Evolutionary conservation across 1,140 invertebrate species (phyloP).

Genomic region (Drosophila obscura): DNA sequence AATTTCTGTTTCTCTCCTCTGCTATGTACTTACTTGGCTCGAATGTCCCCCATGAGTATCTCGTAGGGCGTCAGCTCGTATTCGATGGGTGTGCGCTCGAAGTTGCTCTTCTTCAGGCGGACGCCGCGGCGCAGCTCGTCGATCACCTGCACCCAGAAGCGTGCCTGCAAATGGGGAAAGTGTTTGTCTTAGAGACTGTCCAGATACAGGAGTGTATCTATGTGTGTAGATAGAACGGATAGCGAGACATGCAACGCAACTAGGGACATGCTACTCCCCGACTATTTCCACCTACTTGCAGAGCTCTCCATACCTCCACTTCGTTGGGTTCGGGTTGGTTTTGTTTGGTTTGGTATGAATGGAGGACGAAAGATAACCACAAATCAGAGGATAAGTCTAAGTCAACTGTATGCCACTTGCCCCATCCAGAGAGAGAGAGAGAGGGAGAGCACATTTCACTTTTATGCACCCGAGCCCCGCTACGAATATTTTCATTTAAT

Average conservation of each 20-base stretch:
- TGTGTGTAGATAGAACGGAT: background rate
- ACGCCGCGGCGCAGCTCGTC: conserved; percentile 92
- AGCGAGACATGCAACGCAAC: conserved; percentile 6
- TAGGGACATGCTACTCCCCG: background rate
- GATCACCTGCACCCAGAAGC: conserved; percentile 98
- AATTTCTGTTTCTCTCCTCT: conserved; percentile 1
- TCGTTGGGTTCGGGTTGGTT: conserved; percentile 84
- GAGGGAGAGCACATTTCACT: conserved; percentile 58
- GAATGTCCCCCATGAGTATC: conserved; percentile 98
- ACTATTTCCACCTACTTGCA: conserved; percentile 87
- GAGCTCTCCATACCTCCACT: conserved; percentile 89
- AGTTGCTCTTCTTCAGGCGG: conserved; percentile 95
- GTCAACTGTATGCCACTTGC: background rate
- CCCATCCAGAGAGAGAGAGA: conserved; percentile 3
- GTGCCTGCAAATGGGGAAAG: conserved; percentile 87
- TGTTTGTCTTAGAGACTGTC: background rate
- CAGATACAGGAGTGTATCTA: background rate
- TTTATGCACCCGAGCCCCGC: conserved; percentile 18
- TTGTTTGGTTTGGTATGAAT: background rate
- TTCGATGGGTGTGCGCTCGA: conserved; percentile 89
- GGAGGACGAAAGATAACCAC: conserved; percentile 5
- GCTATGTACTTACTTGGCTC: conserved; percentile 87
- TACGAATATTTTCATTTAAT: conserved; percentile 70
- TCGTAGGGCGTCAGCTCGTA: conserved; percentile 98
- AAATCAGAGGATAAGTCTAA: background rate